Percentiles rank a stretch among this genome's conserved stretches.
phyloP scores from a whole-genome alignment of 2,113 vertebrate genomes.

The Nyctibius bracteatus region DNA sequence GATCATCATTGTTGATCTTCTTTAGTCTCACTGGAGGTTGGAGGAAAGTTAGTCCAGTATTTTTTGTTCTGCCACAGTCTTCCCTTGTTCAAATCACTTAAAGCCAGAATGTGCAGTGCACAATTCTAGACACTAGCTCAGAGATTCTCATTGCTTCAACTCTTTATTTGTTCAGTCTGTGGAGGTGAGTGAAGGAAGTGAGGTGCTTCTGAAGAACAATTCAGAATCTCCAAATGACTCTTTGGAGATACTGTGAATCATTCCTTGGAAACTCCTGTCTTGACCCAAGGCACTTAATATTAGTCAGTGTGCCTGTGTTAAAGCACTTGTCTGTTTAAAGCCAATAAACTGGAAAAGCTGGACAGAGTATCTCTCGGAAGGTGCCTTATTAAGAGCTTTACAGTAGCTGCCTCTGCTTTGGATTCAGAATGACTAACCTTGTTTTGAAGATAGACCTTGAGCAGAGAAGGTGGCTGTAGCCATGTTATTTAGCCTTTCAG shows the following conservation, averaged over 20 bases:
- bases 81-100: neutral
- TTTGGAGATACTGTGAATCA: neutral
- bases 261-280: neutral
- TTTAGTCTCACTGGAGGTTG: neutral
- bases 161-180: neutral
- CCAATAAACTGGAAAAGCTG: neutral
- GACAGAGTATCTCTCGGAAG: neutral
- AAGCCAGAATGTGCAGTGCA: neutral
- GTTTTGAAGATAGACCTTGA: neutral
- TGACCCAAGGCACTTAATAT: neutral
- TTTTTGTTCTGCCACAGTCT: neutral
- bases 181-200: neutral
- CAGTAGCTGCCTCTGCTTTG: neutral
- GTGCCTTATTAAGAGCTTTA: neutral
- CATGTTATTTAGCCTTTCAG: neutral
- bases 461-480: neutral
- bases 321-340: neutral
- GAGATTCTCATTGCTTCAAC: neutral
- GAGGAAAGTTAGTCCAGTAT: neutral
- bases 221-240: neutral
- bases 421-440: neutral
- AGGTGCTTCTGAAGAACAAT: neutral
- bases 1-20: neutral
- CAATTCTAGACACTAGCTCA: neutral
- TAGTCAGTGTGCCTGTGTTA: neutral